Evolutionary conservation across 2,888 invertebrate genomes (phyloP), one percentile per base, ranked within the genome.

Genomic region (Prionchulus punctatus): DNA sequence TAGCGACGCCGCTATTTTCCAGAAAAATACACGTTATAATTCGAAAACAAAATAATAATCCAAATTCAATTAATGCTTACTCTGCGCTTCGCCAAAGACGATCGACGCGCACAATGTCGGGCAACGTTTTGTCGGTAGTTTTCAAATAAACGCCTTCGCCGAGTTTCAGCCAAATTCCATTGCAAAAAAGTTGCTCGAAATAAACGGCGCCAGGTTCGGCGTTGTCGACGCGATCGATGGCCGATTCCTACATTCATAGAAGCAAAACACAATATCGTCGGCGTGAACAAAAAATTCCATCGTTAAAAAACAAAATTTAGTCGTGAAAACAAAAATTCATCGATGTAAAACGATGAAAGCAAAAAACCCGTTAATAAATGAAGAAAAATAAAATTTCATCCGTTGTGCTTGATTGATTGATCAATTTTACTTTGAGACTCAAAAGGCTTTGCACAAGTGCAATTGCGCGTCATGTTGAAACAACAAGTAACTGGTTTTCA

Each of bases 71-170:
- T n/a, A n/a, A 18, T 28, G 79, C 82, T 79, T 74, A 88, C 87
- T 84, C 82, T 70, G 82, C 81, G 48, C 86, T 86, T 67, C 86
- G 86, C 92, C 92, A 96, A 70, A 96, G 85, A 58, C 84, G 83
- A 71, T 94, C 90, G 61, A 96, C 84, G 71, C 92, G 85, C 15
- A 89, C 86, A 60, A 96, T 84, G 66, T 88, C 81, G 70, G 91
- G 90, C 72, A 85, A 82, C 51, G 87, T 87, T 21, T 85, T 85
- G 66, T 87, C 86, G 0, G 86, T 86, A 18, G 69, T 67, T 58
- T 87, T 87, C 18, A 94, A 88, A 69, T 92, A 91, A 47, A 96
- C 92, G 72, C 84, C 90, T 74, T 98, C 94, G 1, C 96, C 76
- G 67, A 75, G 62, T 64, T 74, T 75, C 60, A 71, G 72, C 58